Base-by-base conservation (phyloP, 2,113 vertebrate species). In the Muntiacus muntjak region DNA sequence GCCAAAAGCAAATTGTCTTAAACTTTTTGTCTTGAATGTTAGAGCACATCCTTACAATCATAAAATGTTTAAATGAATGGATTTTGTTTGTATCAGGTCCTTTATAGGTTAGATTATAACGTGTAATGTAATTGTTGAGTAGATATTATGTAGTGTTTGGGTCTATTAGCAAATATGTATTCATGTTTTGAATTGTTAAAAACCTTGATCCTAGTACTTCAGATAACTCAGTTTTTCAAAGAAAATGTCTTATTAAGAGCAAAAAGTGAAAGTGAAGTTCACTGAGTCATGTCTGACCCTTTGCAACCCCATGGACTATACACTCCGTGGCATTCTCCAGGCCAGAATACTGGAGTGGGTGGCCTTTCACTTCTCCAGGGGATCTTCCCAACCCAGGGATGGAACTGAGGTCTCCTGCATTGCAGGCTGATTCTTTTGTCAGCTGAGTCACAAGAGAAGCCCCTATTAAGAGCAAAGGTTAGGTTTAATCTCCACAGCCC, bases 131-230 rank as follows among this genome's bases (percentile, higher is more conserved):
- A 79, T 23, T 54, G 12, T 78, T 96, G 15, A 1, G 6, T 92
- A 89, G 52, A 86, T 25, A 57, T 52, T 54, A 58, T 55, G 3
- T 87, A 25, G 40, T 95, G 21, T 95, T 94, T 30, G 86, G 10
- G 86, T 83, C 84, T 64, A 1, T 91, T 96, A 94, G 17, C n/a
- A 97, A 86, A 43, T 90, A 81, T 28, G 1, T 83, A 40, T 60
- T 89, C 25, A 81, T 95, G 26, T 88, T 89, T 78, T 92, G 16
- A 90, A 54, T 62, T 83, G 33, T 91, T 94, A 60, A 33, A 97
- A 90, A 87, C 47, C 6, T 84, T 88, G 13, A 67, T 50, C 87
- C 3, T 95, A 58, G 55, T 62, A 83, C 4, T 96, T 95, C 82
- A 43, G 28, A 76, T 83, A 95, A 40, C 5, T 1, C 40, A 64